These are phyloP conservation scores for Hetaerina titia DNA, from an alignment of 2,888 invertebrate genomes.

Conservation along the genomic window DNA sequence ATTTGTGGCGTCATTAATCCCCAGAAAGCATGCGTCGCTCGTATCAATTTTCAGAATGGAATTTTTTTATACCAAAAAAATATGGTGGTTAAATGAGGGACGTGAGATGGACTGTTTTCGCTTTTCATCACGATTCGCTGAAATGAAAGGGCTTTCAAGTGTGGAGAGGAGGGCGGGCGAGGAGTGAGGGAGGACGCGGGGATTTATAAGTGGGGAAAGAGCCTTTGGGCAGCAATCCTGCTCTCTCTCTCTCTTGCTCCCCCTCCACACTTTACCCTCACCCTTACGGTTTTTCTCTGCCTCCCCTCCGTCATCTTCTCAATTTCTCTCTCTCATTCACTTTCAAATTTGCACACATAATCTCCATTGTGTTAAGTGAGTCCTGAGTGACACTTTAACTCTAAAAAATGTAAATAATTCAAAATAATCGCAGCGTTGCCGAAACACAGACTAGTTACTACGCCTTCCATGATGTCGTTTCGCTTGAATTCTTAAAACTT, in stretches of 20 bases:
- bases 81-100: neutral
- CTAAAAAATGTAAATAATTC: too few relatives aligned
- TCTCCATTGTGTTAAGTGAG: too few relatives aligned
- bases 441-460: neutral
- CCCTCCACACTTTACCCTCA: neutral
- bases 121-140: neutral
- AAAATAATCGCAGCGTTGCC: neutral
- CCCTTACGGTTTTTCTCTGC: neutral
- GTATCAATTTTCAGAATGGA: neutral
- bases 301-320: neutral
- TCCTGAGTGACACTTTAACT: too few relatives aligned
- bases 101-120: neutral
- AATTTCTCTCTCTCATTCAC: neutral
- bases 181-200: neutral
- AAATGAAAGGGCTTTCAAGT: neutral
- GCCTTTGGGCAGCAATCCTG: neutral
- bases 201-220: neutral
- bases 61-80: neutral
- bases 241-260: neutral
- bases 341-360: neutral
- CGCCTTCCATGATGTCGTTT: neutral
- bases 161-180: too few relatives aligned
- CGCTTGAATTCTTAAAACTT: neutral
- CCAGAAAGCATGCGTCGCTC: neutral
- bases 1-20: neutral